Conservation (phyloP, 2,113 vertebrate species). For the Cichladusa arquata region DNA sequence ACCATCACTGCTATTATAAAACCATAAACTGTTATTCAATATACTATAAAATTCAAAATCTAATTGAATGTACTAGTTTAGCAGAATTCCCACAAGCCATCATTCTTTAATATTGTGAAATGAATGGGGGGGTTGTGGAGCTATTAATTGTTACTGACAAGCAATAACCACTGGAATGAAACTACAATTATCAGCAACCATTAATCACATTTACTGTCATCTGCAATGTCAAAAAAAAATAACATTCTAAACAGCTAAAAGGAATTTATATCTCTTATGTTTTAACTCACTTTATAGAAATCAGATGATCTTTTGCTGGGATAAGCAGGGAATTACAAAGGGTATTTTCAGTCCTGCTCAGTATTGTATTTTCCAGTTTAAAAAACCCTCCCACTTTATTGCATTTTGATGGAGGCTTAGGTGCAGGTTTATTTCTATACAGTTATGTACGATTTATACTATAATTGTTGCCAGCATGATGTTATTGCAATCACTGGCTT, state of each 20-base stretch:
- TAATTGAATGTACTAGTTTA: slow-evolving; percentile 77
- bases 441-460: background rate
- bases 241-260: slow-evolving; percentile 61
- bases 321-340: background rate
- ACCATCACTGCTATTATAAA: slow-evolving; percentile 70
- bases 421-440: background rate
- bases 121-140: slow-evolving; percentile 71
- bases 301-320: slow-evolving; percentile 12
- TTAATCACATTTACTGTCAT: slow-evolving; percentile 85
- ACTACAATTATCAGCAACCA: slow-evolving; percentile 80
- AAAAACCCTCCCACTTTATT: background rate
- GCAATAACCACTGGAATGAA: slow-evolving; percentile 82
- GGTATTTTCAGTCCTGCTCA: background rate
- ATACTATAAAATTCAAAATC: slow-evolving; percentile 74
- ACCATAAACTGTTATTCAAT: slow-evolving; percentile 74
- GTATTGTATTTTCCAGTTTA: background rate
- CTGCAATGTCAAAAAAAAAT: slow-evolving; percentile 72
- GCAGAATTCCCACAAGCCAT: slow-evolving; percentile 73
- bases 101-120: slow-evolving; percentile 77
- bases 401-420: background rate
- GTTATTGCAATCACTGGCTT: background rate
- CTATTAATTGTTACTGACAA: slow-evolving; percentile 84
- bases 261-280: slow-evolving; percentile 14
- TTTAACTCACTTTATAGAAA: slow-evolving; percentile 35
- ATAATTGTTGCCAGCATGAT: background rate